Evolutionary conservation across 2,797 vertebrate species (phyloP), one percentile per base, ranked within the genome.

Genomic region (Tangara arthus): DNA sequence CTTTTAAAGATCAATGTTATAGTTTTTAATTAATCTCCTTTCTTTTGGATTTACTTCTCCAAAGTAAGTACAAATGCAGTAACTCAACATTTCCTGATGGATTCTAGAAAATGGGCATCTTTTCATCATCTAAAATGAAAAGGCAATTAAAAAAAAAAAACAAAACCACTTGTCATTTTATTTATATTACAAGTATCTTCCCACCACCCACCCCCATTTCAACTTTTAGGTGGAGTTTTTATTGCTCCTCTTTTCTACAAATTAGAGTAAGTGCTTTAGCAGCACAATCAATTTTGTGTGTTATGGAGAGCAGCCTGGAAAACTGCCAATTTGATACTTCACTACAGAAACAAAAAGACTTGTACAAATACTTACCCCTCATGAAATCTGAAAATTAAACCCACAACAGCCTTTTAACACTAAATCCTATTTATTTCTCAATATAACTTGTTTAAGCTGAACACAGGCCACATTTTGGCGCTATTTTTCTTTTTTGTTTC

Each of bases 311-410:
- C 12, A 22, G 27, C 15, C 76, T 95, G 84, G 90, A 75, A 42
- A 32, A 10, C 34, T 35, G 91, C 84, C 89, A 90, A 4, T 60
- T 78, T 69, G 73, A 82, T 86, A 87, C 78, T 93, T 88, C 60
- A 80, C 53, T 75, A 52, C 42, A 76, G 86, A 94, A 94, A 57
- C 34, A 90, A 92, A 92, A 66, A 72, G 71, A 44, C 53, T 77
- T 61, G 34, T 42, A 68, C 47, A 86, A 93, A 88, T 71, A 77
- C 90, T 81, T 76, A 52, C 15, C 81, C 69, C 72, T 87, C 53
- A 12, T 88, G 69, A 95, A 94, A 91, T 80, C 49, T 77, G 59
- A 61, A 91, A 76, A 93, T 90, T 92, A 83, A 95, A 94, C 44
- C 52, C 89, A 82, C 70, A 78, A 79, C 83, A 93, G 32, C 56